Conservation (phyloP, 2,113 vertebrate species). For the Notechis scutatus region DNA sequence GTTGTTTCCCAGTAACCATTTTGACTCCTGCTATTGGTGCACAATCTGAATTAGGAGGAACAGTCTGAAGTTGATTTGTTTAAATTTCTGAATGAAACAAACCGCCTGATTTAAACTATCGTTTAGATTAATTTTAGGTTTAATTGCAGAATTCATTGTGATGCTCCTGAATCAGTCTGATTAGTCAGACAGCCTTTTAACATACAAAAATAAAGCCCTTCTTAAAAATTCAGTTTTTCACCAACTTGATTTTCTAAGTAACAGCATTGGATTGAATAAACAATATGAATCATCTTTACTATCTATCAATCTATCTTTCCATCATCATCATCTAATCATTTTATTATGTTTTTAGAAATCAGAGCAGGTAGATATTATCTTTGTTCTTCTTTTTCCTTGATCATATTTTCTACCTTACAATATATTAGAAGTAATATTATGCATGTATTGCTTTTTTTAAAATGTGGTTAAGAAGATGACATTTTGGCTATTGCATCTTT, state of each 20-base stretch:
- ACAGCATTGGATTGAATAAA: background rate
- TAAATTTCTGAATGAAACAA: background rate
- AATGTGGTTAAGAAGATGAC: background rate
- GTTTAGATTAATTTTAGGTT: background rate
- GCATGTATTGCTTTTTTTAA: background rate
- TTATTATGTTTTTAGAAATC: background rate
- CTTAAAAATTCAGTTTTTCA: background rate
- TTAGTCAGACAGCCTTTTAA: background rate
- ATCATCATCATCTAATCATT: too few species aligned
- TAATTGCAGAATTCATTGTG: background rate
- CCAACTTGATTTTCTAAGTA: background rate
- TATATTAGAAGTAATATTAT: background rate
- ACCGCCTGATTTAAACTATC: background rate
- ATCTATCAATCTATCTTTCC: too few species aligned
- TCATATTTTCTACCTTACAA: conserved; percentile 1
- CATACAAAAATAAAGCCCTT: background rate
- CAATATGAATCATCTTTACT: background rate
- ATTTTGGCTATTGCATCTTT: background rate
- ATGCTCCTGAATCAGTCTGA: background rate
- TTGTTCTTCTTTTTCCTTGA: background rate
- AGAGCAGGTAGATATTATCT: background rate
- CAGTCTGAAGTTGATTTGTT: background rate
- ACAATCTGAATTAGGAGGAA: background rate
- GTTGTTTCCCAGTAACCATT: background rate
- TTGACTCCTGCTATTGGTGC: background rate